Evolutionary conservation across 2,113 vertebrate genomes (phyloP), one percentile per base, ranked within the genome.

Genomic region (Colaptes auratus): DNA sequence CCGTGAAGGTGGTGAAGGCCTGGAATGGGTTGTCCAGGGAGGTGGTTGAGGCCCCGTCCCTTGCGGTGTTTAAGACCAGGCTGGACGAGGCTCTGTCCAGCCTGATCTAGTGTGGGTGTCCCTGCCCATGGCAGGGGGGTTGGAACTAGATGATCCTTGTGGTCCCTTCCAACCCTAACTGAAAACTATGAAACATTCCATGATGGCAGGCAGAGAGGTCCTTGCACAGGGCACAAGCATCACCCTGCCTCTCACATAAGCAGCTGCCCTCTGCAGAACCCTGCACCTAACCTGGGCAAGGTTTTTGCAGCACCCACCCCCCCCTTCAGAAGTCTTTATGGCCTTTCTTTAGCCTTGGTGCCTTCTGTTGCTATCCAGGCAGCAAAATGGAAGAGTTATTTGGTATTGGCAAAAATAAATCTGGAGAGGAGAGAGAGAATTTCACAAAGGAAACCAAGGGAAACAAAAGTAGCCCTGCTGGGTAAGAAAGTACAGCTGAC

Each of bases 381-480:
- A 94, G 58, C 79, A 72, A 35, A 91, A 74, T 58, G 25, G 69
- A 15, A 74, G 91, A 86, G 16, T 53, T 78, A 36, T 50, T 55
- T 61, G 5, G 9, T 91, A 28, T 92, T 95, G 92, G 58, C 76
- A 78, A 95, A 90, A 92, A 82, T 90, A 33, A 59, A 88, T 88
- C 86, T 87, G 80, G 76, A 83, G 58, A 72, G 55, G 42, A 93
- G 64, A 67, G n/a, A 84, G 48, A 63, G 33, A 72, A 75, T 86
- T 92, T 84, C 77, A 50, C 88, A 79, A 91, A 78, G 28, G 28
- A 92, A 95, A 90, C 44, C 31, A 35, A 75, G 44, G 78, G 60
- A 74, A 91, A 79, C 61, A 92, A 78, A 86, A 93, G 55, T 20
- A 83, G 33, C 25, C n/a, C 55, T 8, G 15, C 76, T 19, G 59